These are phyloP conservation scores for Lycocorax pyrrhopterus DNA, from an alignment of 2,113 vertebrate genomes.

Conservation along the genomic window DNA sequence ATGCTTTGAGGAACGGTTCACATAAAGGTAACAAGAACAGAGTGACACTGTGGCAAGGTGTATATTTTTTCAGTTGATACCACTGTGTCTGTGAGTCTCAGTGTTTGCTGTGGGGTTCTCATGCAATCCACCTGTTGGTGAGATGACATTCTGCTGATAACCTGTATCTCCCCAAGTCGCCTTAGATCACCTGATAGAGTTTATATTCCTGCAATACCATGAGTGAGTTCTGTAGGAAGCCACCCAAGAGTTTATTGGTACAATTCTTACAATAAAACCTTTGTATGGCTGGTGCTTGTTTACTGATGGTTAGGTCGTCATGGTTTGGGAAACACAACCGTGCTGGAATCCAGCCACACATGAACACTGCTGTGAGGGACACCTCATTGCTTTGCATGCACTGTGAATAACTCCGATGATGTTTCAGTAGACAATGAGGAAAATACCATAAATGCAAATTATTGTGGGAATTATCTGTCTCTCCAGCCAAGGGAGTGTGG, in stretches of 20 bases:
- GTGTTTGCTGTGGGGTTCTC: neutral
- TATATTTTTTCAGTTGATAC: neutral
- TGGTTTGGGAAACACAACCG: neutral
- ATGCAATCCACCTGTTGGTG: accelerated
- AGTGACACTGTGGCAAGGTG: neutral
- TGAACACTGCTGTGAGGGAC: neutral
- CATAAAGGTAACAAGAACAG: neutral
- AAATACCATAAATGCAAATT: neutral
- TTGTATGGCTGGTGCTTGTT: neutral
- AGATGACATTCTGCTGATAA: neutral
- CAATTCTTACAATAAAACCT: neutral
- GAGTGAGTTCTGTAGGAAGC: neutral
- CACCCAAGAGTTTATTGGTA: neutral
- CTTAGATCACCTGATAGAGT: neutral
- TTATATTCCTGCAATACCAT: neutral
- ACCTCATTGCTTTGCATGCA: neutral
- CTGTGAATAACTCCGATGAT: neutral
- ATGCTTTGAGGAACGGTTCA: neutral
- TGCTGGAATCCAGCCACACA: neutral
- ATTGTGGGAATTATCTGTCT: neutral
- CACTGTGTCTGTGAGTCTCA: neutral
- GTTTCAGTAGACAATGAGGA: neutral
- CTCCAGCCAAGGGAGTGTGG: neutral
- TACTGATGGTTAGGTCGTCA: neutral
- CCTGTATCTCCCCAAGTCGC: neutral